A percentile compares a stretch with the other conserved stretches of the same genome.
Evolutionary conservation across 2,113 vertebrate genomes (phyloP).

Genomic region (Malurus melanocephalus): DNA sequence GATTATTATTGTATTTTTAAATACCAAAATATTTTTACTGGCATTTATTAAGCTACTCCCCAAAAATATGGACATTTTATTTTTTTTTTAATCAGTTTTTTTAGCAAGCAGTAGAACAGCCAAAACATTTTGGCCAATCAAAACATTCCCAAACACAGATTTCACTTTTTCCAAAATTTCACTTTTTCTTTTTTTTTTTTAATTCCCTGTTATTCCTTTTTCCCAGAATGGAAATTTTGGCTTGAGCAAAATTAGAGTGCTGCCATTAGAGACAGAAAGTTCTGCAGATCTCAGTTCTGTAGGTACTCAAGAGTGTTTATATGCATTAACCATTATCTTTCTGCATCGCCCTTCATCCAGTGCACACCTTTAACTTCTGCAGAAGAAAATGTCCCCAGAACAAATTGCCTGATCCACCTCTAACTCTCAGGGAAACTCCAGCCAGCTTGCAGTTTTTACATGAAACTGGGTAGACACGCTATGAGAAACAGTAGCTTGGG

Average conservation of each 20-base stretch:
- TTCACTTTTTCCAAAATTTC: conserved; percentile 13
- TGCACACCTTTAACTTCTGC: neutral
- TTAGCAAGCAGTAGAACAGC: neutral
- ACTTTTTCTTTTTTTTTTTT: neutral
- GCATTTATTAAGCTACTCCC: neutral
- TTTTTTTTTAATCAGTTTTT: neutral
- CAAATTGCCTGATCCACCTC: neutral
- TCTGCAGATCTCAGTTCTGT: too few species aligned
- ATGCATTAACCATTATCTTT: neutral
- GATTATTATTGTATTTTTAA: neutral
- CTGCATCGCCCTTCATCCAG: neutral
- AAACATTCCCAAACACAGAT: neutral
- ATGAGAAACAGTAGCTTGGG: neutral
- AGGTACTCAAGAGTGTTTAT: neutral
- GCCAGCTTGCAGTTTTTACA: neutral
- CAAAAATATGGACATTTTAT: neutral
- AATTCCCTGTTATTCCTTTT: neutral
- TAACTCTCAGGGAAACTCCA: neutral
- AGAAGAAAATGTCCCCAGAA: neutral
- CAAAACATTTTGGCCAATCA: neutral
- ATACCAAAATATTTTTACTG: neutral
- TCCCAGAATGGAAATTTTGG: neutral
- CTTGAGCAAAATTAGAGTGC: neutral
- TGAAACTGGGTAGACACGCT: neutral
- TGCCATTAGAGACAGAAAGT: neutral